phyloP scores from a whole-genome alignment of 2,797 vertebrate genomes.

The Amblyraja radiata region DNA sequence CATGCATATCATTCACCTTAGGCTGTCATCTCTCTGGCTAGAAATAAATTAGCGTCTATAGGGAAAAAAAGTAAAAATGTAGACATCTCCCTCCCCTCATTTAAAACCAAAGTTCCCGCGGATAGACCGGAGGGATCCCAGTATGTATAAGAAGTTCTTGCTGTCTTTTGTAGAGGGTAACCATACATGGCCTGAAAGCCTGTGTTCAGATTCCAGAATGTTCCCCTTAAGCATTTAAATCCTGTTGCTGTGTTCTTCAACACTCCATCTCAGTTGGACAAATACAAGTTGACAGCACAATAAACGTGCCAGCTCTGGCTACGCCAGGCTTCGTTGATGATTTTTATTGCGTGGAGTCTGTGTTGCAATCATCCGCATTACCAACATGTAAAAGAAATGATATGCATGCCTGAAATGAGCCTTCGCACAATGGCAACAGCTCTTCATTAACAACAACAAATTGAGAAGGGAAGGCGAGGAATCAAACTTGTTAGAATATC shows the following conservation, averaged over 20 bases:
- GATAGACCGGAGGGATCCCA: not conserved
- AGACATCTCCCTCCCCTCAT: not conserved
- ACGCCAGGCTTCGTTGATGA: constrained; percentile 31
- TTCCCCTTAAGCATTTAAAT: not conserved
- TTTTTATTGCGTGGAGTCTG: constrained; percentile 36
- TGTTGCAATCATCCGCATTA: constrained; percentile 55
- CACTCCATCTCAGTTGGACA: not conserved
- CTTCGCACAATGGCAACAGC: constrained; percentile 70
- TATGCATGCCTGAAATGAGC: constrained; percentile 68
- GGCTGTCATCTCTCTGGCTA: constrained; percentile 61
- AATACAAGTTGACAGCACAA: constrained; percentile 38
- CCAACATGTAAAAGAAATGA: constrained; percentile 66
- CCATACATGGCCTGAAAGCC: not conserved
- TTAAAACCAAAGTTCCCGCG: not conserved
- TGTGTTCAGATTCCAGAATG: not conserved
- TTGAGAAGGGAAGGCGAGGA: constrained; percentile 64
- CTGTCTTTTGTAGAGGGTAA: not conserved
- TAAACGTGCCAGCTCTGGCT: constrained; percentile 34
- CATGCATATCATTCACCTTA: constrained; percentile 73
- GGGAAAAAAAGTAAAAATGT: constrained; percentile 50
- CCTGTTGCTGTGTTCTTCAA: not conserved
- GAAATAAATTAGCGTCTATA: constrained; percentile 66
- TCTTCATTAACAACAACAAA: constrained; percentile 72
- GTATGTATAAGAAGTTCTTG: not conserved
- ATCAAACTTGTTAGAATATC: constrained; percentile 77